Base-by-base conservation (phyloP, 2,888 invertebrate genomes). In the Melanargia galathea region DNA sequence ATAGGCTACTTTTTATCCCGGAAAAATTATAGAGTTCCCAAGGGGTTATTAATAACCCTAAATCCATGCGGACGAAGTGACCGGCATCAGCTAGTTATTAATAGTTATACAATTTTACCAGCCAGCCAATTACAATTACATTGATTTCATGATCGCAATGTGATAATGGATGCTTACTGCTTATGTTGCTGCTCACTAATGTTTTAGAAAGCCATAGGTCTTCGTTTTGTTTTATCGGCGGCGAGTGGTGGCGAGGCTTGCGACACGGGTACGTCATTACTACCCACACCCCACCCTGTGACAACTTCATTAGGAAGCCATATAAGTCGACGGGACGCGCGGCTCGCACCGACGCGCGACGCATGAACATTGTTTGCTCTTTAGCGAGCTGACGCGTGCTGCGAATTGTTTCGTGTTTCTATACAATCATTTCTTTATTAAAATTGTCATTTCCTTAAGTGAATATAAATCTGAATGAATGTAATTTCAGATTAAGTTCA, bases 261-360 rank as follows among this genome's bases (percentile, higher is more conserved):
- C 43, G 57, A 57, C 52, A 52, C 48, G 56, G 56, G 51, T 57
- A 60, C 60, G 68, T 68, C 67, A 67, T 67, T 66, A 64, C 49
- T 26, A 55, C 56, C 43, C 65, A 64, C 71, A 70, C 70, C 70
- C 63, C 56, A 33, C 58, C 58, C 58, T 35, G 65, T 56, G 81
- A 82, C 86, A 86, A 86, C 83, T 87, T 88, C 84, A 84, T 87
- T 88, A 87, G 80, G 84, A 87, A 86, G 83, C 84, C 84, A 81
- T 86, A 87, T 86, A 87, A 83, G 84, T 79, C 76, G 79, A 71
- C 75, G 78, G 69, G 68, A 72, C 62, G 71, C 74, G 75, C 79
- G 77, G 77, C 79, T 78, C 24, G 18, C 18, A 55, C 48, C 54
- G 20, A 48, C 18, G 33, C 45, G 20, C 54, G 20, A 48, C 18